Conservation (phyloP, 2,113 vertebrate species). For the Melanerpes aurifrons region DNA sequence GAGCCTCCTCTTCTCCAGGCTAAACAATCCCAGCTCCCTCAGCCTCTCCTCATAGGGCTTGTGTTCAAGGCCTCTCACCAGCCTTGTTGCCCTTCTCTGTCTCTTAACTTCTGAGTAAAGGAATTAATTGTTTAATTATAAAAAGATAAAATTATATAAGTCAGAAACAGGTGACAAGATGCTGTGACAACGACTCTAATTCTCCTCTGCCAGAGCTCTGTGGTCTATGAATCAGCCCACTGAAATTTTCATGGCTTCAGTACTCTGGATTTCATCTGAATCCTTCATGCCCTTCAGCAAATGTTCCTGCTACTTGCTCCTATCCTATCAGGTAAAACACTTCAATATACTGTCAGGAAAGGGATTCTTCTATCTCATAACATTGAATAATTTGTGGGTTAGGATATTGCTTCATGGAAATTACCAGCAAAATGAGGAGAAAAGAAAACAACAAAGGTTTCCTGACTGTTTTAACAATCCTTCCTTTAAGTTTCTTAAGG, state of each 20-base stretch:
- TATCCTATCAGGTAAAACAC: not conserved
- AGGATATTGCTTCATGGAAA: not conserved
- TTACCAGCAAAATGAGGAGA: not conserved
- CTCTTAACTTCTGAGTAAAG: not conserved
- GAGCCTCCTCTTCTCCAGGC: too few relatives aligned
- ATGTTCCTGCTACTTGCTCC: not conserved
- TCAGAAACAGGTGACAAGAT: not conserved
- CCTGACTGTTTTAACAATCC: not conserved
- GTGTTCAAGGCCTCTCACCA: too few relatives aligned
- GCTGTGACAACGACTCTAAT: rapidly evolving
- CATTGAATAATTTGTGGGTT: not conserved
- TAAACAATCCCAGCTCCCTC: too few relatives aligned
- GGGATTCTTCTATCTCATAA: not conserved
- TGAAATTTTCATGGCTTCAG: not conserved
- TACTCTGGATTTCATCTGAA: not conserved
- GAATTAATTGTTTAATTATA: not conserved
- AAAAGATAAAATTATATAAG: not conserved
- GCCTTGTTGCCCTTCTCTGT: too few relatives aligned
- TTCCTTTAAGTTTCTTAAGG: not conserved
- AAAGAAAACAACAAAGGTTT: not conserved
- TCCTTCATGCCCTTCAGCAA: not conserved
- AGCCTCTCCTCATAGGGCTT: too few relatives aligned
- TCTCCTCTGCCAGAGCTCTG: not conserved
- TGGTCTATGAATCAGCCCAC: not conserved
- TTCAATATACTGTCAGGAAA: not conserved